phyloP scores from a whole-genome alignment of 2,113 vertebrate genomes.

The Plestiodon gilberti region DNA sequence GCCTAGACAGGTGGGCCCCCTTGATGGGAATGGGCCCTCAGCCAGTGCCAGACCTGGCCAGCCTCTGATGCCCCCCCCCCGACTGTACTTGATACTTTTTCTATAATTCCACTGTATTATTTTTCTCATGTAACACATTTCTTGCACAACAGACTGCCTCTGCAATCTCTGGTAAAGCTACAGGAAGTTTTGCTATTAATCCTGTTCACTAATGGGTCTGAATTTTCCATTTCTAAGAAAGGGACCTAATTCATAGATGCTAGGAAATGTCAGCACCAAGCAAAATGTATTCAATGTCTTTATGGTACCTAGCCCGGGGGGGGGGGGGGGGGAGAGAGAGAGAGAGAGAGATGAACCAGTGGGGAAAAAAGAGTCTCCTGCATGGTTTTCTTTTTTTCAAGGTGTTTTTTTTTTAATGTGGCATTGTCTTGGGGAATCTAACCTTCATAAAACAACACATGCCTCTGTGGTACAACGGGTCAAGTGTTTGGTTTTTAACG shows the following conservation, averaged over 20 bases:
- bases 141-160: constrained; percentile 22
- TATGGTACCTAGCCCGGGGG: constrained; percentile 41
- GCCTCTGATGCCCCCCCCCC: no score
- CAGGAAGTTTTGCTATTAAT: constrained; percentile 28
- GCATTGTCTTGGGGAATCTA: neutral
- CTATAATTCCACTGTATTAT: neutral
- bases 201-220: neutral
- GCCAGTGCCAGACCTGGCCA: no score
- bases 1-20: no score
- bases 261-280: constrained; percentile 26
- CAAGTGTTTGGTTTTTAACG: neutral
- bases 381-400: constrained; percentile 6
- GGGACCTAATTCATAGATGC: constrained; percentile 24
- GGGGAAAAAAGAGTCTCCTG: constrained; percentile 28
- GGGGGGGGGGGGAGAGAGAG: constrained; percentile 6
- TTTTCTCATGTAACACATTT: neutral
- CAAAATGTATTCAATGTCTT: constrained; percentile 34
- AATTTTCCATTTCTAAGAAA: constrained; percentile 28
- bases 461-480: neutral
- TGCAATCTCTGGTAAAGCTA: neutral
- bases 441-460: neutral
- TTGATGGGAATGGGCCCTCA: no score
- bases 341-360: constrained; percentile 48
- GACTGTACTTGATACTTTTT: neutral
- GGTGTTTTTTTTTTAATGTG: neutral